Percentiles rank a stretch among this genome's conserved stretches.
Conservation (phyloP, 2,888 invertebrate species). For the Tetragnatha montana region DNA sequence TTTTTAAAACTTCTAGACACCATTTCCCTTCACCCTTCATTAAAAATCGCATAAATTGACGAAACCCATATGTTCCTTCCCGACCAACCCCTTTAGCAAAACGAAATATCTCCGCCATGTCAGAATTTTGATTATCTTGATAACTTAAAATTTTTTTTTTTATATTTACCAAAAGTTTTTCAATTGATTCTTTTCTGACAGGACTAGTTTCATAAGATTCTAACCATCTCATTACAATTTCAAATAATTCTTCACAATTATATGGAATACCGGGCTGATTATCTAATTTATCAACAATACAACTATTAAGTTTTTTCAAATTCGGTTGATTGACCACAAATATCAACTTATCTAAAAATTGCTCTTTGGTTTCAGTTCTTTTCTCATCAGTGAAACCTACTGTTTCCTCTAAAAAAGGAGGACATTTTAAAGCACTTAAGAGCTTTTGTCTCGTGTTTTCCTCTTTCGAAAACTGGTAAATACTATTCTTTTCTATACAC, state of each 20-base stretch:
- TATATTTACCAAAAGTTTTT: not conserved
- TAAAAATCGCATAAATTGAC: conserved; percentile 37
- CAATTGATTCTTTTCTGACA: conserved; percentile 21
- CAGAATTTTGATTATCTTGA: not conserved
- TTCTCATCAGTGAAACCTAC: not conserved
- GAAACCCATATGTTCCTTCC: conserved; percentile 34
- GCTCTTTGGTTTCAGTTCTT: conserved; percentile 58
- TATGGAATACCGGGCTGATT: conserved; percentile 42
- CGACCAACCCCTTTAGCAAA: conserved; percentile 29
- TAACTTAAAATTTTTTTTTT: not conserved
- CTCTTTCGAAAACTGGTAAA: conserved; percentile 43
- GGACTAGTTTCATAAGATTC: conserved; percentile 53
- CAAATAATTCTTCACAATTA: conserved; percentile 49
- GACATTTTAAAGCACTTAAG: conserved; percentile 51
- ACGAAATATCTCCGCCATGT: not conserved
- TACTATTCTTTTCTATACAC: conserved; percentile 40
- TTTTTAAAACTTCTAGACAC: conserved; percentile 41
- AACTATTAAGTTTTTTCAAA: conserved; percentile 42
- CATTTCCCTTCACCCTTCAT: not conserved
- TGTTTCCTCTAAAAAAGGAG: not conserved
- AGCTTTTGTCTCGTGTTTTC: conserved; percentile 50
- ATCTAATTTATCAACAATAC: conserved; percentile 35
- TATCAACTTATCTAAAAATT: conserved; percentile 52
- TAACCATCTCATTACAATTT: conserved; percentile 50
- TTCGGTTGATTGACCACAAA: conserved; percentile 35